Evolutionary conservation across 2,113 vertebrate species (phyloP).

Genomic region (Gorilla gorilla): DNA sequence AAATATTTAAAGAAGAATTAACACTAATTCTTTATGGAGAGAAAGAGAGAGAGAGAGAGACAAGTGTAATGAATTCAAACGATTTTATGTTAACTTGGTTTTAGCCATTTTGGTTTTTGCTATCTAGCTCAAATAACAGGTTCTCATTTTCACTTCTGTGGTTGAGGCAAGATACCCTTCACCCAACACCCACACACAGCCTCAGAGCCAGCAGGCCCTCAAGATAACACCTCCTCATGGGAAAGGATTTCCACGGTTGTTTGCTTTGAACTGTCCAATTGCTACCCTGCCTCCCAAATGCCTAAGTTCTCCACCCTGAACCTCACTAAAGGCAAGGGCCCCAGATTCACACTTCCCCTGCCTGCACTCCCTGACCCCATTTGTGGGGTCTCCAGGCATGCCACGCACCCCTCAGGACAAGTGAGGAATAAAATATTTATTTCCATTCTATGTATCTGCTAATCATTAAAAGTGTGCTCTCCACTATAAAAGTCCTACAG

Average conservation of each 20-base stretch:
- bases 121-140: background rate
- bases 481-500: background rate
- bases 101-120: background rate
- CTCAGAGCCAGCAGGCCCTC: background rate
- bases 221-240: fast-evolving
- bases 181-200: background rate
- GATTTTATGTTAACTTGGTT: background rate
- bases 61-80: background rate
- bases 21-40: background rate
- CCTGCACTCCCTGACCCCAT: background rate
- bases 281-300: background rate
- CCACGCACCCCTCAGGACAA: background rate
- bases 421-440: background rate
- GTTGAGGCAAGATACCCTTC: background rate
- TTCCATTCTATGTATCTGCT: background rate
- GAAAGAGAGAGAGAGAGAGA: background rate
- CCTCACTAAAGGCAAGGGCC: background rate
- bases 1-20: background rate
- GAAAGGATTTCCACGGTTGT: no score
- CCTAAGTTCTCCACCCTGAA: background rate
- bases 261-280: background rate
- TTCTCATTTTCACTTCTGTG: background rate
- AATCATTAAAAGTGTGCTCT: background rate
- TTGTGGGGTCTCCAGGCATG: background rate
- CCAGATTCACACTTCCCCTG: background rate